Conservation (phyloP, 2,888 invertebrate genomes). For the Drosophila yooni region DNA sequence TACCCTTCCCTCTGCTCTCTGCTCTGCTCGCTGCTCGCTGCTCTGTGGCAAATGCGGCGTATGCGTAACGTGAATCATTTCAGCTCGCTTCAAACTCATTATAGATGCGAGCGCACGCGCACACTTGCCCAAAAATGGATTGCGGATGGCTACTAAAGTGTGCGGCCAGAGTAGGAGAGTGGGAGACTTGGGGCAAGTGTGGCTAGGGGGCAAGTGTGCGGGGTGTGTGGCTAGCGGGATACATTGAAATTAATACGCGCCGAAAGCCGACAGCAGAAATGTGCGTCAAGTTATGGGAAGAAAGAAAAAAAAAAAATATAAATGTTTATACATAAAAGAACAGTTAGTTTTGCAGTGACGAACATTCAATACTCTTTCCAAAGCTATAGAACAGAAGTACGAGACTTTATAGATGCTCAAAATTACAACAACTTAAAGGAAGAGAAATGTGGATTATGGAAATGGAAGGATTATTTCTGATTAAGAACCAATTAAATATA, state of each 20-base stretch:
- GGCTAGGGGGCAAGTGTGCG: not conserved
- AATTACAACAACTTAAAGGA: not conserved
- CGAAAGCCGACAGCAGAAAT: conserved; percentile 71
- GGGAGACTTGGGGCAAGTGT: not conserved
- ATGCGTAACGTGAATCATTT: conserved; percentile 52
- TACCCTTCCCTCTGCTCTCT: not conserved
- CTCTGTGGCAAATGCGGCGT: conserved; percentile 36
- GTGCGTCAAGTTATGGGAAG: conserved; percentile 64
- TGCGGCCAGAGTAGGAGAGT: not conserved
- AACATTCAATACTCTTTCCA: conserved; percentile 2
- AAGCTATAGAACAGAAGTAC: not conserved
- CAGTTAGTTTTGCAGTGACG: not conserved
- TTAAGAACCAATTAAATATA: not conserved
- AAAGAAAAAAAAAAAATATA: not conserved
- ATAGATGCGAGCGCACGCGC: conserved; percentile 76
- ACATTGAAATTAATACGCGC: conserved; percentile 76
- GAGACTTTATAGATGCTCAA: not conserved
- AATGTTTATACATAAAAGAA: conserved; percentile 1
- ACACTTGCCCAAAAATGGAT: conserved; percentile 74
- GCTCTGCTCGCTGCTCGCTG: too few relatives aligned
- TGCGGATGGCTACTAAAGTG: conserved; percentile 34
- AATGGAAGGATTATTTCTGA: not conserved
- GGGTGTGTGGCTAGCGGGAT: conserved; percentile 20
- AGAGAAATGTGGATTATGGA: not conserved
- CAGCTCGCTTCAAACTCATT: conserved; percentile 53